phyloP scores from a whole-genome alignment of 2,797 vertebrate genomes.

The Phaenicophaeus curvirostris region DNA sequence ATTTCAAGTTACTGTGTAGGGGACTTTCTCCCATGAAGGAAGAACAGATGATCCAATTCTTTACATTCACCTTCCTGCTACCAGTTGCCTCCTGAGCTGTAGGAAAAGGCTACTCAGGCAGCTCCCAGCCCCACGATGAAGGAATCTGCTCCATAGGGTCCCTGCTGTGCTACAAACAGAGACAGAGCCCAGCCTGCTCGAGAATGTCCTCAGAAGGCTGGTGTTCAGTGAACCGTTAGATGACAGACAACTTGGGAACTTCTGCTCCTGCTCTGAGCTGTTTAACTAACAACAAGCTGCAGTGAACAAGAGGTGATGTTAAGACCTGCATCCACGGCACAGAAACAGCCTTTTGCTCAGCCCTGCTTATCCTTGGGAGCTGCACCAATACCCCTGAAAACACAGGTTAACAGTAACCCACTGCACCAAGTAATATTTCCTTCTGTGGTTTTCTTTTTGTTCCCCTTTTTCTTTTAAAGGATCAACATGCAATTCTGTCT shows the following conservation, averaged over 20 bases:
- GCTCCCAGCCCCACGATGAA: not conserved
- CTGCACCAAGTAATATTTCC: not conserved
- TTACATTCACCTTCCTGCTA: not conserved
- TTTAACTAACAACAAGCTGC: not conserved
- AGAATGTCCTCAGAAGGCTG: not conserved
- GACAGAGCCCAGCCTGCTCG: not conserved
- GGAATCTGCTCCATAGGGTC: not conserved
- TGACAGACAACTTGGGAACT: not conserved
- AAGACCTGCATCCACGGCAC: not conserved
- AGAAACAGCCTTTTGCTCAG: not conserved
- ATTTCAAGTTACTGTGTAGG: not conserved
- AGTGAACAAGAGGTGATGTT: accelerated
- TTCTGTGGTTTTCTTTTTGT: not conserved
- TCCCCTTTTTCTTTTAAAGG: not conserved
- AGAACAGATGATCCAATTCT: not conserved
- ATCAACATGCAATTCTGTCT: not conserved
- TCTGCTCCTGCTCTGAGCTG: not conserved
- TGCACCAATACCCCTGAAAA: not conserved
- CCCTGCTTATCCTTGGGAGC: not conserved
- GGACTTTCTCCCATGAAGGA: not conserved
- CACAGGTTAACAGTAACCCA: not conserved
- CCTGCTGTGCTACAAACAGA: not conserved
- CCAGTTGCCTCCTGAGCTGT: not conserved
- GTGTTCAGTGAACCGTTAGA: not conserved
- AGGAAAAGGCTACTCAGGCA: not conserved